Evolutionary conservation across 1,140 invertebrate species (phyloP).

Genomic region (Drosophila jambulina): DNA sequence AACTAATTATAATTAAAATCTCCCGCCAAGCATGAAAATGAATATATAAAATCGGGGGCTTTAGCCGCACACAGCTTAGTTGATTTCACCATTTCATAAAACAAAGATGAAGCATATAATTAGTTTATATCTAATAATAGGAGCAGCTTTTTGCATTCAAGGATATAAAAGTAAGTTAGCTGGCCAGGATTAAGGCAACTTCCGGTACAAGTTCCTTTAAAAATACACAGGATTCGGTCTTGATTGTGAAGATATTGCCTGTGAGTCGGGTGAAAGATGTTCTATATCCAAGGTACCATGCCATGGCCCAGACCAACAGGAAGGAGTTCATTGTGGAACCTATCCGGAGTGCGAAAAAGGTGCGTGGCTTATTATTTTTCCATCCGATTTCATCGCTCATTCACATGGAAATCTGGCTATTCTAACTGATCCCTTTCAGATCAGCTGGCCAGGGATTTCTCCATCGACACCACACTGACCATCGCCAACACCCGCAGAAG

Average conservation of each 20-base stretch:
- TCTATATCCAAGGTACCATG: conserved; percentile 35
- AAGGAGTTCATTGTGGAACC: conserved; percentile 47
- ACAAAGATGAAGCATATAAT: conserved; percentile 9
- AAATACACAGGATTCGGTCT: conserved; percentile 46
- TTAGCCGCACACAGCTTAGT: conserved; percentile 13
- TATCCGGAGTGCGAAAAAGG: conserved; percentile 56
- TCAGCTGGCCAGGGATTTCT: conserved; percentile 58
- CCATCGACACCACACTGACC: conserved; percentile 69
- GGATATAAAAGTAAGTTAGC: conserved; percentile 47
- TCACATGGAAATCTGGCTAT: conserved; percentile 22
- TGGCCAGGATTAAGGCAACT: not conserved
- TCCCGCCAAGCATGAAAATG: conserved; percentile 21
- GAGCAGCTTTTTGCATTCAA: not conserved
- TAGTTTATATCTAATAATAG: conserved; percentile 14
- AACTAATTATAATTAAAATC: conserved; percentile 30
- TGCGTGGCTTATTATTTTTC: conserved; percentile 9
- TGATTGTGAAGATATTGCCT: conserved; percentile 52
- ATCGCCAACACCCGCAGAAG: conserved; percentile 63
- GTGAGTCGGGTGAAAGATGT: conserved; percentile 35
- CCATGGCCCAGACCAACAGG: conserved; percentile 23
- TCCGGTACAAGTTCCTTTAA: not conserved
- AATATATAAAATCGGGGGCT: conserved; percentile 19
- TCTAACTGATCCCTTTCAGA: conserved; percentile 65
- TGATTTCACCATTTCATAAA: not conserved
- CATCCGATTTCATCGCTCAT: not conserved